Evolutionary conservation across 2,888 invertebrate genomes (phyloP).

Genomic region (Drosophila macrospina): DNA sequence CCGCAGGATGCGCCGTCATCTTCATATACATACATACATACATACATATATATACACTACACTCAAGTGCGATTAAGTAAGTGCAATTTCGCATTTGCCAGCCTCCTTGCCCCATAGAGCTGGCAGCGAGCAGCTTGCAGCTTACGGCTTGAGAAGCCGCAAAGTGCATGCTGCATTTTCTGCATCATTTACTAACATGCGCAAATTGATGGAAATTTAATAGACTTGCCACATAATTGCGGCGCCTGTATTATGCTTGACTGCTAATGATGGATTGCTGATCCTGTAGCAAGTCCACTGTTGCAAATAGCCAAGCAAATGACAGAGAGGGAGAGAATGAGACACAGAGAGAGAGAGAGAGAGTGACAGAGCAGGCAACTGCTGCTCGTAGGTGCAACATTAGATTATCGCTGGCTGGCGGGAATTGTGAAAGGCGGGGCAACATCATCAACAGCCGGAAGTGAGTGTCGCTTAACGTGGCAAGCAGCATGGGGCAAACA

Average conservation of each 20-base stretch:
- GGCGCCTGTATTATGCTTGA: constrained; percentile 38
- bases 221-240: constrained; percentile 72
- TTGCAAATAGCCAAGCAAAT: constrained; percentile 15
- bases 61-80: constrained; percentile 56
- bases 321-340: neutral
- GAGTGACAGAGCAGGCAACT: neutral
- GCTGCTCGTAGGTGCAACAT: constrained; percentile 26
- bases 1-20: constrained; percentile 57
- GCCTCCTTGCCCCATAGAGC: neutral
- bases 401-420: constrained; percentile 46
- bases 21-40: constrained; percentile 27
- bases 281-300: neutral
- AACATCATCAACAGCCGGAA: constrained; percentile 69
- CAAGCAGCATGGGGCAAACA: constrained; percentile 1
- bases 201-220: constrained; percentile 62
- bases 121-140: too few species aligned
- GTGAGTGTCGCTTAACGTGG: constrained; percentile 55
- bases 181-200: constrained; percentile 70
- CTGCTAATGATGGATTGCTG: constrained; percentile 71
- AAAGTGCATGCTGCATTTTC: constrained; percentile 57
- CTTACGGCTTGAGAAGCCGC: constrained; percentile 22
- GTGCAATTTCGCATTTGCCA: constrained; percentile 46
- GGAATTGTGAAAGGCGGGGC: neutral
- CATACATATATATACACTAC: constrained; percentile 26
- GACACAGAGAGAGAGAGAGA: neutral